A percentile compares a stretch with the other conserved stretches of the same genome.
Evolutionary conservation across 2,888 invertebrate species (phyloP).

Genomic region (Tenthredo livida): DNA sequence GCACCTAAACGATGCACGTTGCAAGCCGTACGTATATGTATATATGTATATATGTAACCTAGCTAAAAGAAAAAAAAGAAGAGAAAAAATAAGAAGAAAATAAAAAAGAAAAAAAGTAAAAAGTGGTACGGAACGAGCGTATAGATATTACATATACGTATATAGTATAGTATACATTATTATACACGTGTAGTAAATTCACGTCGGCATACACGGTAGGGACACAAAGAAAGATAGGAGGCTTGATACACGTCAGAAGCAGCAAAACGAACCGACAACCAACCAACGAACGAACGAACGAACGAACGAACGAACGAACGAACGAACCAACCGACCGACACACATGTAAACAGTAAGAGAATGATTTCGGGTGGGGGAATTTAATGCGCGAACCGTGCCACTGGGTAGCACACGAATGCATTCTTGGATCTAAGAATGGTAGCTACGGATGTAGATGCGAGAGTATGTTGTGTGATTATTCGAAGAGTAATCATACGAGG

Average conservation of each 20-base stretch:
- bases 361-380: conserved; percentile 31
- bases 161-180: background rate
- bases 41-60: background rate
- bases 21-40: background rate
- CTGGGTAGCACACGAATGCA: conserved; percentile 32
- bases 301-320: background rate
- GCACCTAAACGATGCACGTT: conserved; percentile 25
- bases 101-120: background rate
- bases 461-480: background rate
- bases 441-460: background rate
- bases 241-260: conserved; percentile 33
- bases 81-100: background rate
- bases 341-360: conserved; percentile 55
- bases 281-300: background rate
- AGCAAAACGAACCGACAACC: conserved; percentile 20
- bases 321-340: conserved; percentile 32
- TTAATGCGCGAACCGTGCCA: conserved; percentile 34
- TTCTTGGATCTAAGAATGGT: conserved; percentile 16
- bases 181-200: conserved; percentile 27
- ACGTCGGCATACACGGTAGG: conserved; percentile 40
- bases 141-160: background rate
- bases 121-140: background rate
- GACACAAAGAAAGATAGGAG: conserved; percentile 30
- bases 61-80: background rate
- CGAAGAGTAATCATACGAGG: background rate